A percentile compares a stretch with the other conserved stretches of the same genome.
Conservation (phyloP, 2,888 invertebrate species). For the Clunio marinus region DNA sequence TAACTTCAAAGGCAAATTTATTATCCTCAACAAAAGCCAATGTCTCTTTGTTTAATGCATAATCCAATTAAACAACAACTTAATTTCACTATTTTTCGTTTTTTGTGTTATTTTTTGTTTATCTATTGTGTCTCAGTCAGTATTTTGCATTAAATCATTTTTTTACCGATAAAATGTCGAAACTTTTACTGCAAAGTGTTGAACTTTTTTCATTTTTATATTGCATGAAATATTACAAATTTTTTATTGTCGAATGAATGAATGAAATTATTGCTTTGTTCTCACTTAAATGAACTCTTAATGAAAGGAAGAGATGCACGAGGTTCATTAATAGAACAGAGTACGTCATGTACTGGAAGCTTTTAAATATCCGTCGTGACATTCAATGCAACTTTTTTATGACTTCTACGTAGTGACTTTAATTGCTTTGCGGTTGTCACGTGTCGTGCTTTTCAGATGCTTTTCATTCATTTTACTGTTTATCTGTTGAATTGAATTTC, state of each 20-base stretch:
- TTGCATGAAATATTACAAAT: neutral
- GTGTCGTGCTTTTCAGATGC: neutral
- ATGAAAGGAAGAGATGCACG: too few relatives aligned
- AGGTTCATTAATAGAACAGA: neutral
- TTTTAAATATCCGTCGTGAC: too few relatives aligned
- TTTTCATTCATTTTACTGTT: neutral
- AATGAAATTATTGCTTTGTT: neutral
- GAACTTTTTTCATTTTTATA: neutral
- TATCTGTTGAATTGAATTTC: neutral
- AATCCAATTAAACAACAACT: conserved; percentile 21
- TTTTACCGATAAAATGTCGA: neutral
- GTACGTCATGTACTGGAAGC: too few relatives aligned
- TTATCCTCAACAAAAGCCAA: neutral
- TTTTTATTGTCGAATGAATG: neutral
- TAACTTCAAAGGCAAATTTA: neutral
- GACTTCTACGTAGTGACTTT: conserved; percentile 18
- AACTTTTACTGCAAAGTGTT: neutral
- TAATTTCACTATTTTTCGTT: conserved; percentile 23
- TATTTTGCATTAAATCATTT: conserved; percentile 26
- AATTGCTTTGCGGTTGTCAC: conserved; percentile 13
- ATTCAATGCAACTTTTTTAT: conserved; percentile 33
- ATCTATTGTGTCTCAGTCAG: conserved; percentile 27
- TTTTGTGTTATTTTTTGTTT: conserved; percentile 19
- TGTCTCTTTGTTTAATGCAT: neutral
- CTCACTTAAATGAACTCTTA: too few relatives aligned